phyloP scores from a whole-genome alignment of 2,113 vertebrate species.

The Podarcis raffonei region DNA sequence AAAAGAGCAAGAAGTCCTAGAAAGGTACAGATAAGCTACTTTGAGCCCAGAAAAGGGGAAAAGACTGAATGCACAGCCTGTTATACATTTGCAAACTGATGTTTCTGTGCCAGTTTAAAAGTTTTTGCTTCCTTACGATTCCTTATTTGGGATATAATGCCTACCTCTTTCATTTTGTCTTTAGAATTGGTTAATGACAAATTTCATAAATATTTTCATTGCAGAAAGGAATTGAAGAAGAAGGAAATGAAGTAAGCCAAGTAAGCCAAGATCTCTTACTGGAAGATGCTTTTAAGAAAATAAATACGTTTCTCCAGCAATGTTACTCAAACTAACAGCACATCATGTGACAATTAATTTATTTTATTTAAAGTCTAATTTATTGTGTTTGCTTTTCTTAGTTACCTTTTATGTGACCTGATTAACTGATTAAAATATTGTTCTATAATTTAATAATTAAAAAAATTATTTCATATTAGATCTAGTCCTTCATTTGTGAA shows the following conservation, averaged over 20 bases:
- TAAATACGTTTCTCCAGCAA: too few relatives aligned
- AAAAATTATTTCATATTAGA: slow-evolving; percentile 64
- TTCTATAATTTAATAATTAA: slow-evolving; percentile 15
- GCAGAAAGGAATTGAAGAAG: slow-evolving; percentile 23
- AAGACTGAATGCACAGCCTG: background rate
- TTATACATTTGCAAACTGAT: background rate
- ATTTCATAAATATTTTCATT: slow-evolving; percentile 36
- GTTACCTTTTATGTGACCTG: slow-evolving; percentile 44
- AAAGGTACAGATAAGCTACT: background rate
- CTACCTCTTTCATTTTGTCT: background rate
- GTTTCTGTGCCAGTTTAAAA: background rate
- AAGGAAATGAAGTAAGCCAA: too few relatives aligned
- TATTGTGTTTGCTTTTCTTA: slow-evolving; percentile 24
- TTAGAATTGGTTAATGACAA: background rate
- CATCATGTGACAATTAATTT: slow-evolving; percentile 56
- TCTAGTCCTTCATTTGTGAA: slow-evolving; percentile 55
- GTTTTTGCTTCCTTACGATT: background rate
- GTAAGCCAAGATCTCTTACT: too few relatives aligned
- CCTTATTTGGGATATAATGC: background rate
- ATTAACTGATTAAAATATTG: background rate
- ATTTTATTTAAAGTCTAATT: slow-evolving; percentile 37
- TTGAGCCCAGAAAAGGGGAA: background rate
- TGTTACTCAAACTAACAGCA: too few relatives aligned
- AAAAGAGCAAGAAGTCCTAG: background rate
- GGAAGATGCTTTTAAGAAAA: too few relatives aligned